These are phyloP conservation scores for Rotaria macrura DNA, from an alignment of 2,888 invertebrate genomes.

Conservation along the genomic window DNA sequence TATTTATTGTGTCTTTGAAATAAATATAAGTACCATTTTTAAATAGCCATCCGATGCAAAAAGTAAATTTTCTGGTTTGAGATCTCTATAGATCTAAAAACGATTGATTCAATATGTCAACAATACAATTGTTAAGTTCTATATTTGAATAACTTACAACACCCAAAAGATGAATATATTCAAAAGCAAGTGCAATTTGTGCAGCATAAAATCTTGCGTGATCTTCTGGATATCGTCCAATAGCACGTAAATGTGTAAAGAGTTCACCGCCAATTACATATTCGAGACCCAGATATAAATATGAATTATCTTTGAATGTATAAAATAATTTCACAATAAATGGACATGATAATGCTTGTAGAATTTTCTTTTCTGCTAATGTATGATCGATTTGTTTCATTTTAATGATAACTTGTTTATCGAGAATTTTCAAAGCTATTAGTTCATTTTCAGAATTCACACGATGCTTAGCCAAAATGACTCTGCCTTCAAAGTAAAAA, in stretches of 20 bases:
- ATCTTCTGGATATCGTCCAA: conserved; percentile 32
- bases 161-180: conserved; percentile 31
- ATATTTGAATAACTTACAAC: not conserved
- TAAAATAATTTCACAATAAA: conserved; percentile 31
- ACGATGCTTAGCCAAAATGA: not conserved
- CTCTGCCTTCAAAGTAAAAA: not conserved
- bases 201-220: conserved; percentile 28
- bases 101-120: not conserved
- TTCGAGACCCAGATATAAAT: conserved; percentile 33
- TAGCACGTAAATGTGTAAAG: conserved; percentile 31
- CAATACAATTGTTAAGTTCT: not conserved
- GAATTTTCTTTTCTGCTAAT: conserved; percentile 28
- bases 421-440: conserved; percentile 29
- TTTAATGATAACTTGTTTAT: conserved; percentile 31
- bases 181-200: conserved; percentile 32
- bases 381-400: conserved; percentile 34
- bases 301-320: conserved; percentile 30
- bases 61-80: conserved; percentile 33
- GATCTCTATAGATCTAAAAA: conserved; percentile 24
- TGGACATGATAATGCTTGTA: conserved; percentile 28
- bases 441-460: not conserved
- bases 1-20: no score
- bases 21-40: not conserved
- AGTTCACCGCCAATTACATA: conserved; percentile 31
- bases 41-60: conserved; percentile 31